Base-by-base conservation (phyloP, 1,140 invertebrate genomes). In the Aphaenogaster rudis region DNA sequence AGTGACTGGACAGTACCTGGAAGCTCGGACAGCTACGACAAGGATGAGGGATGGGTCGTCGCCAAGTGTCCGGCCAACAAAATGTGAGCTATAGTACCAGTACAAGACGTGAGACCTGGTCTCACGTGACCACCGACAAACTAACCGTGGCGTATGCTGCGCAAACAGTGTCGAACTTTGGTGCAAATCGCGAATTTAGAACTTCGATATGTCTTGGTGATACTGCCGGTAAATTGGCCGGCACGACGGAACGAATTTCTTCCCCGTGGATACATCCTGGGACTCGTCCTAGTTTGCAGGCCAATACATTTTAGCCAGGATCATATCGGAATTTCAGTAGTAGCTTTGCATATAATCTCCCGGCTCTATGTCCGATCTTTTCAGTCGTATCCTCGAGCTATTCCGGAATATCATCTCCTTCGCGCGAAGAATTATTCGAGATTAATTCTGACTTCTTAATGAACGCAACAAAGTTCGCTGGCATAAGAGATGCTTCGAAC, bases 41-140 rank as follows among this genome's bases (percentile, higher is more conserved):
- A 92, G 91, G 91, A 93, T 94, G 93, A 94, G 93, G 93, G 94
- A 94, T 95, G 92, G 93, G 94, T 93, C 91, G 92, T 94, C 93
- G 94, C 94, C 94, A 95, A 95, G 94, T 95, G 94, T 95, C 93
- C 92, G 87, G 93, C 92, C 94, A 93, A 94, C 92, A 91, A 88
- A 92, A 93, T 90, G 90, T 86, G 89, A 90, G 88, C 87, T 93
- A 89, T 89, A 90, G 88, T 52, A 89, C 80, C 88, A 45, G 81
- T 92, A 92, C 90, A 94, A 94, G 93, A 94, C 90, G 93, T 91
- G 92, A 91, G 92, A 92, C 91, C 91, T 45, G 81, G 81, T 85
- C 88, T 91, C 90, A 88, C 90, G 90, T 91, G 90, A 91, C 86
- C 88, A 86, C 84, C 87, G 90, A 74, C 92, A 93, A 94, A 94